Percentiles rank a stretch among this genome's conserved stretches.
Conservation (phyloP, 2,888 invertebrate genomes). For the Salpingus planirostris region DNA sequence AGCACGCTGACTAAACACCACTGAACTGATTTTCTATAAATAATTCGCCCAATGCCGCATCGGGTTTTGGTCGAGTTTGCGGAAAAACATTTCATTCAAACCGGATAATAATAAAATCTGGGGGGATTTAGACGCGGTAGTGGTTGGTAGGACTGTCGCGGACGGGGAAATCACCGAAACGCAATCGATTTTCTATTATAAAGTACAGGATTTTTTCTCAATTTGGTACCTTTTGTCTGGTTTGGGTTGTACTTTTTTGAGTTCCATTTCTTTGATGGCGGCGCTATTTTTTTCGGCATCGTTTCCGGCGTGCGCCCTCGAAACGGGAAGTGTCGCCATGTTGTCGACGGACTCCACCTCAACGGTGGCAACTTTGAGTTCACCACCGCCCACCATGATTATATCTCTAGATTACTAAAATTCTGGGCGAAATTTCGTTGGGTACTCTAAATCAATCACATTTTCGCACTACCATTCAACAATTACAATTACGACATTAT, state of each 20-base stretch:
- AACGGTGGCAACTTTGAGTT: constrained; percentile 84
- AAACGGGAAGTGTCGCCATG: constrained; percentile 82
- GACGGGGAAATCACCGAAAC: no score
- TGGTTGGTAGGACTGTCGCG: no score
- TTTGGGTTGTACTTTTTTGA: constrained; percentile 75
- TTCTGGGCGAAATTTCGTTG: no score
- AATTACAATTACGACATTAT: no score
- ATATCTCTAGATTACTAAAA: no score
- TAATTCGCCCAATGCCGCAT: no score
- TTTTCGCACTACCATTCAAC: constrained; percentile 7
- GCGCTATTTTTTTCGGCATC: constrained; percentile 75
- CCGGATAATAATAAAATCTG: no score
- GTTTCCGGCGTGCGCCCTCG: constrained; percentile 61
- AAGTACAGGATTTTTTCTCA: no score
- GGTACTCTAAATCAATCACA: constrained; percentile 18
- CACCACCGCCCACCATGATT: constrained; percentile 58
- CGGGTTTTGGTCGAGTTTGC: background rate
- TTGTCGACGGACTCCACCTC: constrained; percentile 81
- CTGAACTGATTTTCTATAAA: constrained; percentile 15
- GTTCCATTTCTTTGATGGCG: constrained; percentile 79
- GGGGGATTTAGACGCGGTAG: no score
- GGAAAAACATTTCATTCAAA: background rate
- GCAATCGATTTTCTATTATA: no score
- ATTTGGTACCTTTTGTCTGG: constrained; percentile 84
- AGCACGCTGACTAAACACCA: no score